Evolutionary conservation across 2,113 vertebrate species (phyloP), one percentile per base, ranked within the genome.

Genomic region (Hypomesus transpacificus): DNA sequence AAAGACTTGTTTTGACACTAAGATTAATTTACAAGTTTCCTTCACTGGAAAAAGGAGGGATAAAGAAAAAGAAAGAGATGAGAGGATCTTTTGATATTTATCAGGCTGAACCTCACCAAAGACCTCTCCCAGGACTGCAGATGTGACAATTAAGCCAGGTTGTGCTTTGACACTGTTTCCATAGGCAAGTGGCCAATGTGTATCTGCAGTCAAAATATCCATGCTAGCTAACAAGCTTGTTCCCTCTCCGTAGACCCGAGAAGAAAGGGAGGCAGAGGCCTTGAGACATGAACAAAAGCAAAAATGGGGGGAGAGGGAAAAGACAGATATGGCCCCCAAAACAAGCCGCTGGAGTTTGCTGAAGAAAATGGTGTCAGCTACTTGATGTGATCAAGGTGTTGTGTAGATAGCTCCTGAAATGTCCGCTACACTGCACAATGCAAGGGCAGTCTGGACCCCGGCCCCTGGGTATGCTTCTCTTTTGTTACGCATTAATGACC

Each of bases 81-180:
- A 94, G 92, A 93, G 91, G 93, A 94, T 89, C 91, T 91, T 96
- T 96, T 92, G 94, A 94, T 93, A 95, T 96, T 94, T 94, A 94
- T 95, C 93, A 93, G 92, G 90, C 93, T 90, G 90, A 92, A 90
- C 88, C 91, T 92, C 91, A 91, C 93, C 91, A 92, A 90, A 87
- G 93, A 92, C 90, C 89, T 93, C 94, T 95, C 94, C 91, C 93
- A 93, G 94, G 95, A 95, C 94, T 94, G 94, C 91, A 93, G 93
- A 95, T 94, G 94, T 90, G 95, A 95, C 96, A 98, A 98, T 99
- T 99, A 98, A 92, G 93, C 92, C 95, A 93, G 95, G 95, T 96
- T 95, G 94, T 90, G 91, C 94, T 94, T 95, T 94, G 94, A 95
- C 95, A 94, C 89, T 93, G 94, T 96, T 95, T 94, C 95, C 94